Percentiles rank a stretch among this genome's conserved stretches.
Conservation (phyloP, 2,113 vertebrate species). For the Plecotus auritus region DNA sequence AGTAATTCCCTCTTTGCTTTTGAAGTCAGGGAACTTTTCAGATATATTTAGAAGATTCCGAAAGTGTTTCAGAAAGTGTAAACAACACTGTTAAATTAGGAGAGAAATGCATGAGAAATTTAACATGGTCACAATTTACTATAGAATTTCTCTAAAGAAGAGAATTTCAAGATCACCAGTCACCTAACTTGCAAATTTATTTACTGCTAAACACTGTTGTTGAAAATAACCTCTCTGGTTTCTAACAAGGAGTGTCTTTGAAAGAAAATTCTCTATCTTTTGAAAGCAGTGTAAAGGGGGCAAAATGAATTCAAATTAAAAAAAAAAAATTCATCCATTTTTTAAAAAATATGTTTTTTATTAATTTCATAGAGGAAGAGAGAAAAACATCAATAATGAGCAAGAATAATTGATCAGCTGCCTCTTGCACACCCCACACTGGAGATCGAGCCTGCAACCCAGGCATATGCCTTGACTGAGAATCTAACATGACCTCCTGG, state of each 20-base stretch:
- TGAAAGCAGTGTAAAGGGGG: not conserved
- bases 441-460: too few species aligned
- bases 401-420: too few species aligned
- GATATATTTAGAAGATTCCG: constrained; percentile 50
- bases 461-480: too few species aligned
- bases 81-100: not conserved
- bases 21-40: constrained; percentile 38
- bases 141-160: not conserved
- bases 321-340: too few species aligned
- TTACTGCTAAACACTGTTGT: not conserved
- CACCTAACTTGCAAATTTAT: not conserved
- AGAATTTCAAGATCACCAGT: not conserved
- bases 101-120: constrained; percentile 10
- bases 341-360: too few species aligned
- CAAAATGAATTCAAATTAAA: not conserved
- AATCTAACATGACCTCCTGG: too few species aligned
- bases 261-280: not conserved
- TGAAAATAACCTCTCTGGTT: not conserved
- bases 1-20: constrained; percentile 71
- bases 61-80: constrained; percentile 35
- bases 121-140: not conserved
- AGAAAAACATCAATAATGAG: too few species aligned
- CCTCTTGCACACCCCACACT: too few species aligned
- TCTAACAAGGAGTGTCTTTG: not conserved
- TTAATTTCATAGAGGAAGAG: too few species aligned